A percentile compares a stretch with the other conserved stretches of the same genome.
Conservation (phyloP, 2,888 invertebrate genomes). For the Corythucha ciliata region DNA sequence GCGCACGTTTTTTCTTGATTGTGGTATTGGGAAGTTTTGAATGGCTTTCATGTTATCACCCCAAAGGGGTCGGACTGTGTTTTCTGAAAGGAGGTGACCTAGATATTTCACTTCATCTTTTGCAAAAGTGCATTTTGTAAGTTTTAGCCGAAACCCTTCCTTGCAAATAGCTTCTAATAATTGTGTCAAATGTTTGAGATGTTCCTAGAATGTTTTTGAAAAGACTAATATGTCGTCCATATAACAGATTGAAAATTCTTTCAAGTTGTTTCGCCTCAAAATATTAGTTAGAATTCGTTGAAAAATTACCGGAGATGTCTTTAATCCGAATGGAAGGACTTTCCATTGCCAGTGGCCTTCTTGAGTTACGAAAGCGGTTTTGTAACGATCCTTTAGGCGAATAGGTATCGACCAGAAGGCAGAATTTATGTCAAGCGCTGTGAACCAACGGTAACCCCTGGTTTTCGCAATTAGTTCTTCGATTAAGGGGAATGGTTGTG, state of each 20-base stretch:
- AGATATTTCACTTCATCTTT: constrained; percentile 13
- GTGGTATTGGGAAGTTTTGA: constrained; percentile 3
- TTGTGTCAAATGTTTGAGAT: neutral
- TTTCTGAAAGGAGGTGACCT: constrained; percentile 4
- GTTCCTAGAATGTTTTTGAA: constrained; percentile 8
- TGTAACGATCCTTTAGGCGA: no score
- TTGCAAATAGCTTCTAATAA: constrained; percentile 2
- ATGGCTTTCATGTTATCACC: constrained; percentile 11
- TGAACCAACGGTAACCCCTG: no score
- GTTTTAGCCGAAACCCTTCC: constrained; percentile 9
- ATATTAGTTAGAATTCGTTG: constrained; percentile 3
- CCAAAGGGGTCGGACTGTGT: constrained; percentile 5
- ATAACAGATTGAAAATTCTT: constrained; percentile 15
- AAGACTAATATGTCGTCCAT: constrained; percentile 12
- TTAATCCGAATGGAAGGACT: no score
- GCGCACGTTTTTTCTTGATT: constrained; percentile 4
- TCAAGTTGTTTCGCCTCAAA: constrained; percentile 5
- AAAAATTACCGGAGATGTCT: neutral
- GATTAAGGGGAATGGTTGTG: constrained; percentile 2
- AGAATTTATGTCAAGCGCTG: no score
- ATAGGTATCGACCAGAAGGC: no score
- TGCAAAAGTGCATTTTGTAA: constrained; percentile 10
- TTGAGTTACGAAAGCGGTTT: no score
- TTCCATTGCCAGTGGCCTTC: no score
- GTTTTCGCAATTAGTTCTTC: constrained; percentile 1